These are phyloP conservation scores for Dicyrtomina minuta DNA, from an alignment of 2,888 invertebrate species.

Conservation along the genomic window DNA sequence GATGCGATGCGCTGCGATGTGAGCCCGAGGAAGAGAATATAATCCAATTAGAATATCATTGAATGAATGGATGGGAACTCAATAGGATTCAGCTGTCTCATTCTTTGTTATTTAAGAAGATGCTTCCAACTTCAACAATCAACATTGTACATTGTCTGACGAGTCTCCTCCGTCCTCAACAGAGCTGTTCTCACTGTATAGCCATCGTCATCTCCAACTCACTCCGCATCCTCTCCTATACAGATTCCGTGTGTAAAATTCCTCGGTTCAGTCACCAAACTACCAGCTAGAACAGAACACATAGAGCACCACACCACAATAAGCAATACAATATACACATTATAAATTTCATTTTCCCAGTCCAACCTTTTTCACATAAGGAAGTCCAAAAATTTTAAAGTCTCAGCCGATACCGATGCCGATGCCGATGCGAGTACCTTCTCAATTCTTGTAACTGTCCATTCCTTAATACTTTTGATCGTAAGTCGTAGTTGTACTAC, in stretches of 20 bases:
- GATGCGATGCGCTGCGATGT: no score
- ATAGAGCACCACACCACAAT: no score
- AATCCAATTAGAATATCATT: constrained; percentile 45
- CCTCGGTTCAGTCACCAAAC: constrained; percentile 17
- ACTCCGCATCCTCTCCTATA: neutral
- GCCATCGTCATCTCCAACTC: neutral
- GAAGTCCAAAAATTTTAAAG: no score
- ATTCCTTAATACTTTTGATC: no score
- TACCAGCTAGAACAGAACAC: neutral
- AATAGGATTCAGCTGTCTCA: constrained; percentile 46
- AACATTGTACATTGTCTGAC: constrained; percentile 32
- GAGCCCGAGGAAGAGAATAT: constrained; percentile 26
- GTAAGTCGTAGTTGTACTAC: no score
- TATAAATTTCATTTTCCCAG: no score
- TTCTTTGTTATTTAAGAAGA: constrained; percentile 33
- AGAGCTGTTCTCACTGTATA: constrained; percentile 20
- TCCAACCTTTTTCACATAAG: no score
- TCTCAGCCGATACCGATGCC: no score
- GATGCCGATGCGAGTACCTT: no score
- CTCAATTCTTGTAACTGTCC: no score
- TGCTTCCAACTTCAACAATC: constrained; percentile 27
- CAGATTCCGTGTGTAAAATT: neutral
- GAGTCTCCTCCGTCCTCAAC: constrained; percentile 32
- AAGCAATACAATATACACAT: no score
- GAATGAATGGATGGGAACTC: constrained; percentile 33